Evolutionary conservation across 2,797 vertebrate genomes (phyloP).

Genomic region (Melanotaenia boesemani): DNA sequence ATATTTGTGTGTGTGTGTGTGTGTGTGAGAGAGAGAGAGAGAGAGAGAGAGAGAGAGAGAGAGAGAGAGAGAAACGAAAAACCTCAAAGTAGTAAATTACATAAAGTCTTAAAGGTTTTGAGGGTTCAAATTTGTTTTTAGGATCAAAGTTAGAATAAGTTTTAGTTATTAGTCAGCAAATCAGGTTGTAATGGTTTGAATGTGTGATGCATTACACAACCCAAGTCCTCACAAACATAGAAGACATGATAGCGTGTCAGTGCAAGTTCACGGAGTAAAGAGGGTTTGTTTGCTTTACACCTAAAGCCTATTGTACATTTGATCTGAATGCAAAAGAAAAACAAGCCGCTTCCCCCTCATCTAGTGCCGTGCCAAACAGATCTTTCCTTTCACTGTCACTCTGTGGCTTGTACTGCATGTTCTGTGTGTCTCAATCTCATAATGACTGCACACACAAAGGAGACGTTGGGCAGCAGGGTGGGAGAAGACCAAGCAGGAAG

Average conservation of each 20-base stretch:
- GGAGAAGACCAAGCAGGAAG: conserved; percentile 11
- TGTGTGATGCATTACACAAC: neutral
- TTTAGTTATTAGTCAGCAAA: no score
- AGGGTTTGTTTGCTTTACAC: conserved; percentile 63
- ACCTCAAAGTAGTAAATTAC: neutral
- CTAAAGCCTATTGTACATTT: conserved; percentile 56
- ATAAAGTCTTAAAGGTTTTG: neutral
- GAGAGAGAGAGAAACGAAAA: neutral
- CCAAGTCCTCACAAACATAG: conserved; percentile 7
- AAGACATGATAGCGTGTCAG: neutral
- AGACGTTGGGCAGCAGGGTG: conserved; percentile 14
- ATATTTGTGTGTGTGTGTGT: conserved; percentile 20
- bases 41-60: neutral
- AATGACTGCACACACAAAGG: conserved; percentile 23
- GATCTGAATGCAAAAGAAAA: conserved; percentile 61
- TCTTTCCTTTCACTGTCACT: conserved; percentile 49
- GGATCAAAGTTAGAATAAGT: neutral
- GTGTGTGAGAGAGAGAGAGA: conserved; percentile 3
- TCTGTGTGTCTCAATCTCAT: conserved; percentile 18
- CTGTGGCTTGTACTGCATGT: conserved; percentile 24
- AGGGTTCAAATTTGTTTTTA: neutral
- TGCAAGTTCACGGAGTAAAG: conserved; percentile 24
- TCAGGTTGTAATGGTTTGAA: neutral
- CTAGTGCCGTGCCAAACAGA: conserved; percentile 35
- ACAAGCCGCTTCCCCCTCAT: conserved; percentile 37